Base-by-base conservation (phyloP, 2,888 invertebrate species). In the Cheilosia pagana region DNA sequence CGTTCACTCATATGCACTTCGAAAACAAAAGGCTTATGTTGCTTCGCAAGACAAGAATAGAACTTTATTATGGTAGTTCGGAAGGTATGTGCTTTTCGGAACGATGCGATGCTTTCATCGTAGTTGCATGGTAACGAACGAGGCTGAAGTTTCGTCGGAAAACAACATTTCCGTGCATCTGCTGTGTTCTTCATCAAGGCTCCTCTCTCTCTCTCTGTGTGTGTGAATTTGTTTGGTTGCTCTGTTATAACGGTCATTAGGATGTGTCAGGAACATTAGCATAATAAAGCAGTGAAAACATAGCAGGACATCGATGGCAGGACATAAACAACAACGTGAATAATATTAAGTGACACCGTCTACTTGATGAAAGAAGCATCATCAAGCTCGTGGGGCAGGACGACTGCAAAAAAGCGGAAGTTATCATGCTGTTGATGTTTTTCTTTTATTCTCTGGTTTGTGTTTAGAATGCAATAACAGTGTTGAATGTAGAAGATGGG, bases 251-350 rank as follows among this genome's bases (percentile, higher is more conserved):
- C 81, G 85, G 85, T 81, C 85, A 83, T 85, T 81, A 86, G 81
- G 85, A 78, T 74, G 77, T 75, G 83, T 87, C 87, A 85, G 71
- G 71, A 85, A 77, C 85, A 87, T 87, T 86, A 86, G 83, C 87
- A 87, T 87, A 87, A 87, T 85, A 87, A 87, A 86, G 78, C 86
- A 72, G 71, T 86, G 86, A 78, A 82, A 83, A 87, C 85, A 75
- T 77, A 81, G 85, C 77, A 81, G 85, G 85, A 85, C 83, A 87
- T 87, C 86, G 86, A 87, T 81, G 87, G 76, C 72, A 81, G 70
- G 75, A 70, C 63, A 87, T 86, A 87, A 87, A 85, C 86, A 85
- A 75, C 79, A 81, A 83, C 77, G 71, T 81, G 74, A 81, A 85
- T 75, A 83, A 77, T 75, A 87, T 83, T 83, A 81, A 86, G 81